Conservation (phyloP, 2,113 vertebrate genomes). For the Lampris megalopsis region DNA sequence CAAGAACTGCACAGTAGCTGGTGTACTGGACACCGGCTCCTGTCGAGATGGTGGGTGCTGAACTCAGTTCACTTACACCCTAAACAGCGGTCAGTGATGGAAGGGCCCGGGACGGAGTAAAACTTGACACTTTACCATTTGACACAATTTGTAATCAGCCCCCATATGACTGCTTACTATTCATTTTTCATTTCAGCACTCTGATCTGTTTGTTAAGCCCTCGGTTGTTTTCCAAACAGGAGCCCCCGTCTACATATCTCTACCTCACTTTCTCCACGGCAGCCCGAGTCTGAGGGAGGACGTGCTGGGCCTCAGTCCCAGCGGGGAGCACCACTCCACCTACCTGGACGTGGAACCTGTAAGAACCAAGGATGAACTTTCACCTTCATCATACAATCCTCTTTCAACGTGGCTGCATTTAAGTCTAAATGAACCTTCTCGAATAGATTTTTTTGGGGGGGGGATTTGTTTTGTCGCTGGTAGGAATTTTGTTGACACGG, state of each 20-base stretch:
- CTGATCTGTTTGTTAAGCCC: not conserved
- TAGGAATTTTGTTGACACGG: not conserved
- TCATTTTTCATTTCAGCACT: not conserved
- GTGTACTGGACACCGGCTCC: slow-evolving; percentile 85
- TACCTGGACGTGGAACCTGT: slow-evolving; percentile 94
- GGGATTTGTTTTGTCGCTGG: not conserved
- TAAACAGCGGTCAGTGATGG: no score
- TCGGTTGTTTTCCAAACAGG: slow-evolving; percentile 71
- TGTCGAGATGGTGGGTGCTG: slow-evolving; percentile 85
- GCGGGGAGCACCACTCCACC: slow-evolving; percentile 85
- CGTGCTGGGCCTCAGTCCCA: slow-evolving; percentile 83
- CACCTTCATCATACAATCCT: no score
- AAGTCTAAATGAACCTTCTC: no score
- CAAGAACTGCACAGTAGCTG: slow-evolving; percentile 86
- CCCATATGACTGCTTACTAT: no score
- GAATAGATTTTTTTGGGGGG: no score
- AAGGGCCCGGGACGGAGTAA: no score
- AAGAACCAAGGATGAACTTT: slow-evolving; percentile 59
- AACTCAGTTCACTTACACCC: no score
- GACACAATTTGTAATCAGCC: no score
- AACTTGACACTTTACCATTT: no score
- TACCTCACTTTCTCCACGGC: slow-evolving; percentile 93
- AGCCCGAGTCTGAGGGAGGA: slow-evolving; percentile 72
- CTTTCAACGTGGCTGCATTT: no score
- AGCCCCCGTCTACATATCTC: slow-evolving; percentile 87